Conservation (phyloP, 2,888 invertebrate species). For the Priocnemis perturbator region DNA sequence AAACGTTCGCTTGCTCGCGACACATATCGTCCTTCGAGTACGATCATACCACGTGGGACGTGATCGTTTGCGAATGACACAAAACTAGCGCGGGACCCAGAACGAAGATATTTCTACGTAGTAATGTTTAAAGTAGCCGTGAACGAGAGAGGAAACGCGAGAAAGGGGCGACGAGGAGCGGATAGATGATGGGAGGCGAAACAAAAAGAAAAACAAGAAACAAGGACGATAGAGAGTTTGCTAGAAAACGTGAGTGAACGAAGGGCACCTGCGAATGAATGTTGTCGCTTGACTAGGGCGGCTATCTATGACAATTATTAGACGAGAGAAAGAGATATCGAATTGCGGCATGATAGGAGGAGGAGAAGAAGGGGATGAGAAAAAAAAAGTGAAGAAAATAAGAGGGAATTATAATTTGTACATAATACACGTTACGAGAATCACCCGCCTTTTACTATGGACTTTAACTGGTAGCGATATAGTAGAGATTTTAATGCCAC, state of each 20-base stretch:
- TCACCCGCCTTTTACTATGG: constrained; percentile 59
- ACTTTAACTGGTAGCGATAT: constrained; percentile 41
- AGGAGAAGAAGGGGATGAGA: constrained; percentile 16
- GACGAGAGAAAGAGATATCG: constrained; percentile 1
- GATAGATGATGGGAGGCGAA: constrained; percentile 16
- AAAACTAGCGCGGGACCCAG: constrained; percentile 69
- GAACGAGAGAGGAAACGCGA: constrained; percentile 20
- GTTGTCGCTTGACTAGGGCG: neutral
- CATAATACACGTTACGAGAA: constrained; percentile 58
- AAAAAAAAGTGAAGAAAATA: constrained; percentile 10
- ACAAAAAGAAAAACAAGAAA: no score
- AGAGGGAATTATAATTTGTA: constrained; percentile 59
- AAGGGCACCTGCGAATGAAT: constrained; percentile 27
- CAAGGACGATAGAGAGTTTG: constrained; percentile 17
- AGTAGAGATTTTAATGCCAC: constrained; percentile 14
- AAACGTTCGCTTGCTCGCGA: neutral
- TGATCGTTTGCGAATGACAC: constrained; percentile 54
- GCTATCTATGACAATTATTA: constrained; percentile 5
- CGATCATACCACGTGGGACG: constrained; percentile 48
- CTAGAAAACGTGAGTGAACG: constrained; percentile 24
- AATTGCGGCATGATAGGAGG: neutral
- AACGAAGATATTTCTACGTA: constrained; percentile 62
- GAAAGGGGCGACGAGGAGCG: constrained; percentile 26
- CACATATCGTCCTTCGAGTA: constrained; percentile 26
- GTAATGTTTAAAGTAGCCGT: constrained; percentile 48